Base-by-base conservation (phyloP, 2,113 vertebrate species). In the Chrysochloris asiatica region DNA sequence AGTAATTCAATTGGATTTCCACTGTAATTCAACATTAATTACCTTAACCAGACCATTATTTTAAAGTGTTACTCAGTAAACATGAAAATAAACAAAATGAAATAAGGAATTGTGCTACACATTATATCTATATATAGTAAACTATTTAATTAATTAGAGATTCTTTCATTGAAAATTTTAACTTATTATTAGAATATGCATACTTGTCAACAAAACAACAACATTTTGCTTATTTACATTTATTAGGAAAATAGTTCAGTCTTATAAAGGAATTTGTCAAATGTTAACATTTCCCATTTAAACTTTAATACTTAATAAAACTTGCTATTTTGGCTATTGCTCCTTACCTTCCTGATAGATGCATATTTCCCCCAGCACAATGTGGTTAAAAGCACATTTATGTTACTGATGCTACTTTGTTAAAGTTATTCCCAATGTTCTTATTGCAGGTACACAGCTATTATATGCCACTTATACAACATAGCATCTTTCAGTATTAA, bases 1-100 rank as follows among this genome's bases (percentile, higher is more conserved):
- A 96, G 86, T 90, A 91, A 89, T 96, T 97, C 93, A 95, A 92
- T 71, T 95, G 88, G 45, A 93, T 97, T 97, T 96, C 90, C 94
- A 87, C 86, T 88, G 5, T 86, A 97, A 93, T 79, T 95, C 72
- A 97, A 93, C 76, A 92, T 95, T 97, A 96, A 97, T 97, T 96
- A 94, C 91, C 91, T 97, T 83, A 92, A 92, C 16, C 30, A 83
- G 77, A 72, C 13, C 2, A 89, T 97, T 95, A 89, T 92, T 73
- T 76, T 95, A 63, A 97, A 93, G 4, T 89, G 41, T 90, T 97
- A 93, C 4, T 48, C 4, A 43, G 36, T 82, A 93, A 95, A 82
- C 45, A 83, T 30, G 14, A 63, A 94, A 47, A 77, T 33, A 95
- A 83, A 87, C 96, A 92, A 73, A 94, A 90, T 89, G 91, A 84